A percentile compares a stretch with the other conserved stretches of the same genome.
Evolutionary conservation across 1,140 invertebrate species (phyloP).

Genomic region (Brachionus asplanchnoidis): DNA sequence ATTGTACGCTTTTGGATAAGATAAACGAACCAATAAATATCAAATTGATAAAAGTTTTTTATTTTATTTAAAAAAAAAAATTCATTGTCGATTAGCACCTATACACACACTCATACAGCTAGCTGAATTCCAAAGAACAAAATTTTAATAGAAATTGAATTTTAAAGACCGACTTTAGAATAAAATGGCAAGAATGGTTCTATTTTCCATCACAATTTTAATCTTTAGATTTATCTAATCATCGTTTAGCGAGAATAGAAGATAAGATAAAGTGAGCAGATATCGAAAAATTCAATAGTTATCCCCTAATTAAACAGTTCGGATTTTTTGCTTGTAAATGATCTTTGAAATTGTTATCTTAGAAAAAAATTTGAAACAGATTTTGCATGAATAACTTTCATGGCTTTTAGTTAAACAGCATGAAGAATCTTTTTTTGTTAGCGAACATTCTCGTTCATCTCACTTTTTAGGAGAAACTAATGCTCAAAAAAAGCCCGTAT

Average conservation of each 20-base stretch:
- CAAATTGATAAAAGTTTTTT: slow-evolving; percentile 11
- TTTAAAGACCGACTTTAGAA: not conserved
- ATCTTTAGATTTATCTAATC: slow-evolving; percentile 24
- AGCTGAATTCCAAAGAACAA: not conserved
- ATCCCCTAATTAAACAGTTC: not conserved
- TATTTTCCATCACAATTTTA: not conserved
- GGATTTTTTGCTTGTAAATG: not conserved
- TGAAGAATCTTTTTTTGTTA: not conserved
- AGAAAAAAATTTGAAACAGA: slow-evolving; percentile 5
- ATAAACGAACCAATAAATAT: slow-evolving; percentile 36
- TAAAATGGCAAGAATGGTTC: not conserved
- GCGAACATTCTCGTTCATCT: not conserved
- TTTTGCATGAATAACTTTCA: not conserved
- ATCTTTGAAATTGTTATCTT: slow-evolving; percentile 8
- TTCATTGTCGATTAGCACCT: no score
- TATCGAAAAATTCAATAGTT: slow-evolving; percentile 7
- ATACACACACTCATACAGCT: not conserved
- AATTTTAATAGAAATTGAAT: no score
- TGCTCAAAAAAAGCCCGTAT: not conserved
- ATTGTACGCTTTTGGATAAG: slow-evolving; percentile 38
- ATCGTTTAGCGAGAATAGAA: not conserved
- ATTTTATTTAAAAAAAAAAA: no score
- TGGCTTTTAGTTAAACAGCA: not conserved
- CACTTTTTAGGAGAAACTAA: not conserved
- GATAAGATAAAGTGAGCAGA: not conserved